These are phyloP conservation scores for Piaya cayana DNA, from an alignment of 2,113 vertebrate genomes.

Conservation along the genomic window DNA sequence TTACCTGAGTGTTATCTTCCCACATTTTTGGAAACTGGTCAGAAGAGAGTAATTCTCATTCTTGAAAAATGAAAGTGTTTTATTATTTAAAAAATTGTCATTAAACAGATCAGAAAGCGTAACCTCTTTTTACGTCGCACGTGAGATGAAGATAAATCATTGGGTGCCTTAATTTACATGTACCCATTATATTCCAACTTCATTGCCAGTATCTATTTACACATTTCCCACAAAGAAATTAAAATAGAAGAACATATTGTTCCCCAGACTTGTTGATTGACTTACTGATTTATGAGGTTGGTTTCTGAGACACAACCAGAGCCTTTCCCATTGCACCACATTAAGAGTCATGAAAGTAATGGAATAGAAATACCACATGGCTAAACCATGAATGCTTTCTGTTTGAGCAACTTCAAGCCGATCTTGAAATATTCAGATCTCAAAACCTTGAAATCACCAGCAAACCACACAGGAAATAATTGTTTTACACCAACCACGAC, in stretches of 20 bases:
- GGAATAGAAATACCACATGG: constrained; percentile 53
- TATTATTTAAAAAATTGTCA: constrained; percentile 33
- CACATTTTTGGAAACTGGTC: constrained; percentile 10
- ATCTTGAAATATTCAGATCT: constrained; percentile 36
- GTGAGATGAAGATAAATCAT: constrained; percentile 50
- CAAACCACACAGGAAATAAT: constrained; percentile 33
- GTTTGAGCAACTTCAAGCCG: constrained; percentile 13
- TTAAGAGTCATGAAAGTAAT: constrained; percentile 53
- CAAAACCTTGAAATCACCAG: constrained; percentile 17
- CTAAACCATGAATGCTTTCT: constrained; percentile 2
- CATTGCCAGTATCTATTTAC: constrained; percentile 62
- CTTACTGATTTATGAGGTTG: constrained; percentile 67
- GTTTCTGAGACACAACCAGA: constrained; percentile 57
- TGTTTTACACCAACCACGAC: neutral
- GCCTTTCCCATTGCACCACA: constrained; percentile 51
- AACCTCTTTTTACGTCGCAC: constrained; percentile 12
- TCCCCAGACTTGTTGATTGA: constrained; percentile 62
- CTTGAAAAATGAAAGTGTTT: constrained; percentile 6
- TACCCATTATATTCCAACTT: constrained; percentile 56
- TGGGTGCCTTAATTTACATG: constrained; percentile 60
- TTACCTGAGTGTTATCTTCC: neutral
- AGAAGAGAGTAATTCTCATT: neutral
- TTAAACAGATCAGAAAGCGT: constrained; percentile 7
- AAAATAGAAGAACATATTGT: constrained; percentile 70
- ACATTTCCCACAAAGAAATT: constrained; percentile 64